A percentile compares a stretch with the other conserved stretches of the same genome.
Evolutionary conservation across 2,797 vertebrate genomes (phyloP).

Genomic region (Threskiornis aethiopicus): DNA sequence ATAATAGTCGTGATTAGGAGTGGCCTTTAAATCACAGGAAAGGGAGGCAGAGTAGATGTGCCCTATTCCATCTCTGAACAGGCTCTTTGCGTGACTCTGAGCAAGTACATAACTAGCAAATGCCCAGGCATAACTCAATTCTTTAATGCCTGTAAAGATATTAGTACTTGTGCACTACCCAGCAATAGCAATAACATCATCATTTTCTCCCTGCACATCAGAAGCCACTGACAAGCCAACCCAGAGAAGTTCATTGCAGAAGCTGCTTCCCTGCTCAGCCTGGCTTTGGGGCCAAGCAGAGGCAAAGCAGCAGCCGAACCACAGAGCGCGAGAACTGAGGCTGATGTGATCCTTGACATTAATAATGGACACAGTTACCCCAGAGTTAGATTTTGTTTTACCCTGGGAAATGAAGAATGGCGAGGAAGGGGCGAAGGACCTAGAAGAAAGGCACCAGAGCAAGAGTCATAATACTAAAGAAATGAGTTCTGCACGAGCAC

Average conservation of each 20-base stretch:
- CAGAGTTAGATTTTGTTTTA: not conserved
- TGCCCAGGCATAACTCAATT: not conserved
- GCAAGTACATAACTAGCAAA: not conserved
- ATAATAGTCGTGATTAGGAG: constrained; percentile 13
- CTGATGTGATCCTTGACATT: not conserved
- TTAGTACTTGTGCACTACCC: not conserved
- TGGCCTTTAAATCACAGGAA: constrained; percentile 47
- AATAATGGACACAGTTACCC: not conserved
- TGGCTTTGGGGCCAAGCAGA: not conserved
- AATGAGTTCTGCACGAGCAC: not conserved
- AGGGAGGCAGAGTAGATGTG: not conserved
- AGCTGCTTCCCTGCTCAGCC: not conserved
- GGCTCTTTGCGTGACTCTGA: not conserved
- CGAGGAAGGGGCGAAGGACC: not conserved
- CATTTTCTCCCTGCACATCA: not conserved
- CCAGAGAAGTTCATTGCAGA: not conserved
- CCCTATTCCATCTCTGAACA: not conserved
- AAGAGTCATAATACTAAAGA: not conserved
- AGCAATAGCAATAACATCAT: not conserved
- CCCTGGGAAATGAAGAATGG: not conserved
- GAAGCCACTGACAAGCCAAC: not conserved
- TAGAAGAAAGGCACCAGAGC: not conserved
- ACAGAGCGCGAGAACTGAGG: rapidly evolving
- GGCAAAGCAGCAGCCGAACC: not conserved
- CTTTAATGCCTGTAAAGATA: not conserved